Evolutionary conservation across 92 coral and sea anemone species (phyloP), one percentile per base, ranked within the genome.

Genomic region (Bergia sp.): DNA sequence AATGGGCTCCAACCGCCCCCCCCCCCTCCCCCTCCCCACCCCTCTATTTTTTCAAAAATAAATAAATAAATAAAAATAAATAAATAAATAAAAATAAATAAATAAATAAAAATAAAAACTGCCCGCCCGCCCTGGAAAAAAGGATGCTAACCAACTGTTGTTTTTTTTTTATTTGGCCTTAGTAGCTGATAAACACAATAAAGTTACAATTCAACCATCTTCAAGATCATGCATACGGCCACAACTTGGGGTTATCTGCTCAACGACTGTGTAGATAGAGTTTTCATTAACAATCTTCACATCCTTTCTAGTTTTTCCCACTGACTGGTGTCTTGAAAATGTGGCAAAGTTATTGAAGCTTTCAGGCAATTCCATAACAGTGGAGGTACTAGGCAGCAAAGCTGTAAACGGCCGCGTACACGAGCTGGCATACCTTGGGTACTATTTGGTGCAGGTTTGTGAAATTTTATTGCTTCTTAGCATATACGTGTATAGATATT

Each of bases 301-400:
- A 20, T 29, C 15, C 18, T 36, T 92, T 90, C 29, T 74, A 96
- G 99, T 90, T 78, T 89, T 91, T 38, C 94, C 96, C 38, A 88
- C 89, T 76, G 96, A 95, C 80, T 97, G 99, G 99, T 97, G 99
- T 80, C 86, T 96, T 81, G 99, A 97, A 85, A 97, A 97, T 90
- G 93, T 94, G 58, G 98, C 99, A 75, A 97, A 97, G 86, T 91
- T 97, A 57, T 91, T 97, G 65, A 95, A 93, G 80, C 86, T 97
- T 87, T 97, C 94, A 76, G 98, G 99, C 40, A 94, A 94, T 77
- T 89, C 92, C 58, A 95, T 97, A 80, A 88, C 96, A 43, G 91
- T 90, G 49, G 95, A 95, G 55, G 96, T 97, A 42, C 94, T 97
- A 77, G 98, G 98, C 72, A 97, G 98, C 73, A 97, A 96, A 83